phyloP scores from a whole-genome alignment of 2,888 invertebrate genomes.

The Lepidochitona cinerea region DNA sequence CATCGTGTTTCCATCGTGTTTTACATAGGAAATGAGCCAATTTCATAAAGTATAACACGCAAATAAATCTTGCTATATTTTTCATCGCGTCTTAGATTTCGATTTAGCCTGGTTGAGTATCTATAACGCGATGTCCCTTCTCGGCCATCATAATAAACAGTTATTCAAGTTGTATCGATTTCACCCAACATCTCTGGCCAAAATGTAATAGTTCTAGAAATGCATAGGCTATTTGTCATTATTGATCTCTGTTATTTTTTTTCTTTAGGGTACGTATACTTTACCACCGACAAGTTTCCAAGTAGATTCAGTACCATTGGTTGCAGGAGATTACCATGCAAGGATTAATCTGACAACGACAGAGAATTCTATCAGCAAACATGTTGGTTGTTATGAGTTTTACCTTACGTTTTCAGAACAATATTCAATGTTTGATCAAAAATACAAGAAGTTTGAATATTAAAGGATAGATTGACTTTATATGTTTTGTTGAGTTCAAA shows the following conservation, averaged over 20 bases:
- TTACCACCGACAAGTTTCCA: conserved; percentile 25
- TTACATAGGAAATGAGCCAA: too few species aligned
- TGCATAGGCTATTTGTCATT: not conserved
- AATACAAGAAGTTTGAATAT: not conserved
- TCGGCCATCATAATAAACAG: too few species aligned
- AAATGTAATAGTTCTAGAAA: not conserved
- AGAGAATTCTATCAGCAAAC: not conserved
- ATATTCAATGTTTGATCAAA: not conserved
- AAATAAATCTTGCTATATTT: too few species aligned
- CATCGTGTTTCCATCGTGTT: too few species aligned
- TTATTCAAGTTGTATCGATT: not conserved
- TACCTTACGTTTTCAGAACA: conserved; percentile 9
- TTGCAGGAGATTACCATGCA: conserved; percentile 29
- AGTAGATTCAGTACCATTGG: conserved; percentile 18
- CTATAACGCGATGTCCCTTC: too few species aligned
- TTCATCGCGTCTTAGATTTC: too few species aligned
- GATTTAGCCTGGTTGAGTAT: too few species aligned
- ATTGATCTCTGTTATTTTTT: not conserved
- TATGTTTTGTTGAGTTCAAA: too few species aligned
- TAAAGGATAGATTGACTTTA: too few species aligned
- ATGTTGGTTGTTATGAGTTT: conserved; percentile 28
- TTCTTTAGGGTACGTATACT: conserved; percentile 22
- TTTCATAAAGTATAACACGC: too few species aligned
- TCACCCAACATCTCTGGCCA: too few species aligned
- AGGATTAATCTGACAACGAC: conserved; percentile 22